Conservation (phyloP, 2,888 invertebrate species). For the Aphelenchoides bicaudatus region DNA sequence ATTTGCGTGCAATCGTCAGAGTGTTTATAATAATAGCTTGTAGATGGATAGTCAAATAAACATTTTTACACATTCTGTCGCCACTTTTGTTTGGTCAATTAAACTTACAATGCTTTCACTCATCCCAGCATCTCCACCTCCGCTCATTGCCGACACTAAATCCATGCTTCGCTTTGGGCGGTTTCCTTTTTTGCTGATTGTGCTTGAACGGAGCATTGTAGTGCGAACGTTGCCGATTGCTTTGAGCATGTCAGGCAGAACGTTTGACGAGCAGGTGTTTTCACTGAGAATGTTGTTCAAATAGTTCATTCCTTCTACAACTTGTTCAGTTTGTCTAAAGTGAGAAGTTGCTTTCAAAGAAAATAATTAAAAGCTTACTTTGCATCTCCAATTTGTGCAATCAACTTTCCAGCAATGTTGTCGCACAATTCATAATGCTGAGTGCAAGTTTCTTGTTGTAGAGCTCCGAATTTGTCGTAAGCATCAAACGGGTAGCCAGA, state of each 20-base stretch:
- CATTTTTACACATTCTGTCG: too few relatives aligned
- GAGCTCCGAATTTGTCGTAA: not conserved
- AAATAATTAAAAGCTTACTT: not conserved
- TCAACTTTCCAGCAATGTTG: not conserved
- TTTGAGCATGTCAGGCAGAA: too few relatives aligned
- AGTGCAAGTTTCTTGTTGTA: constrained; percentile 1
- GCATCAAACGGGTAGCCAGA: not conserved
- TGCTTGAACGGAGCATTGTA: too few relatives aligned
- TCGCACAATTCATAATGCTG: constrained; percentile 1
- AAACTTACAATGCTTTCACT: constrained; percentile 19
- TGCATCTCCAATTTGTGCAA: not conserved
- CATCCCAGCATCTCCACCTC: constrained; percentile 10
- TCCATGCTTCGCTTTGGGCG: constrained; percentile 17
- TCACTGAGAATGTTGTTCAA: constrained; percentile 16
- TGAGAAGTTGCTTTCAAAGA: constrained; percentile 13
- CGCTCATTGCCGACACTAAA: constrained; percentile 20
- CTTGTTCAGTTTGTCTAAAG: constrained; percentile 21
- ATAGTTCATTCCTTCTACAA: constrained; percentile 22
- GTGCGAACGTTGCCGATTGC: too few relatives aligned
- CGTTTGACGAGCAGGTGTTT: too few relatives aligned
- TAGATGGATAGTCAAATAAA: too few relatives aligned
- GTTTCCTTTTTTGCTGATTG: too few relatives aligned
- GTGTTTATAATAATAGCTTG: too few relatives aligned
- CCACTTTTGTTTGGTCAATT: too few relatives aligned
- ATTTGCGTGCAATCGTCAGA: too few relatives aligned